Evolutionary conservation across 2,113 vertebrate genomes (phyloP).

Genomic region (Perccottus glenii): DNA sequence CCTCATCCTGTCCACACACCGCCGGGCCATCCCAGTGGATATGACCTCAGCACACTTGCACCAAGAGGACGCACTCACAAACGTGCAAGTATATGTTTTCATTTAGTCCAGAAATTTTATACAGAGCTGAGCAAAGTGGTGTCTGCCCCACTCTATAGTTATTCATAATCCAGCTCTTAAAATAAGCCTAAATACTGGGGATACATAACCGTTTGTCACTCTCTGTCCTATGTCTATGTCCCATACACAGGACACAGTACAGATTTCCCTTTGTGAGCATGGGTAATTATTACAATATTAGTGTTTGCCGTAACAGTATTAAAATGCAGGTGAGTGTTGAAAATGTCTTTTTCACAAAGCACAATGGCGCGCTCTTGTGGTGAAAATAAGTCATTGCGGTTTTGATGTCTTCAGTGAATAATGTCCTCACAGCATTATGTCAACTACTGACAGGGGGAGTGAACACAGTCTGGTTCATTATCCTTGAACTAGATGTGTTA

Average conservation of each 20-base stretch:
- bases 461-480: too few relatives aligned
- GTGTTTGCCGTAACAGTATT: not conserved
- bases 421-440: too few relatives aligned
- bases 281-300: not conserved
- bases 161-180: conserved; percentile 4
- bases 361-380: conserved; percentile 71
- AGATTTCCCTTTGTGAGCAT: not conserved
- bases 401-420: not conserved
- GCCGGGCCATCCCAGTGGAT: conserved; percentile 70
- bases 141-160: not conserved
- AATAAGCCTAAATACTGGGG: not conserved
- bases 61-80: conserved; percentile 42
- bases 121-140: not conserved
- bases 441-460: too few relatives aligned
- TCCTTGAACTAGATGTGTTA: too few relatives aligned
- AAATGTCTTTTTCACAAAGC: conserved; percentile 23
- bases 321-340: not conserved
- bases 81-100: conserved; percentile 44
- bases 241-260: not conserved
- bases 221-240: too few relatives aligned
- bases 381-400: conserved; percentile 15
- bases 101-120: conserved; percentile 42
- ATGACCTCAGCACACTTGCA: conserved; percentile 78
- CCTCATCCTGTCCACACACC: conserved; percentile 72
- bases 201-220: not conserved